Base-by-base conservation (phyloP, 2,888 invertebrate genomes). In the Drosophila robusta region DNA sequence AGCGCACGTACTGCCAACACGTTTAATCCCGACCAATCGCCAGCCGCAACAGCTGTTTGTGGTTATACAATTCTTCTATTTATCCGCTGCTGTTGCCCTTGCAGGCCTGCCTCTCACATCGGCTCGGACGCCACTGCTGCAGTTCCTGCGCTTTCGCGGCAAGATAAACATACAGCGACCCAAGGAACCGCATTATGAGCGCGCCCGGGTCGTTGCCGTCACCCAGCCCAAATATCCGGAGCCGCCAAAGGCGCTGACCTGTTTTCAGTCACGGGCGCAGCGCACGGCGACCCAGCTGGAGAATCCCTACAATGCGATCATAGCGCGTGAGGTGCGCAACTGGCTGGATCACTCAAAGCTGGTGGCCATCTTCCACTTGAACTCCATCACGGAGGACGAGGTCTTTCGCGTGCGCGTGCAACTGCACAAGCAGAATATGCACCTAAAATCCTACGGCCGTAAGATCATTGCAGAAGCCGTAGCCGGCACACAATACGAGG, bases 141-240 rank as follows among this genome's bases (percentile, higher is more conserved):
- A 95, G 80, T 93, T 94, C 6, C 94, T 94, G 89, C 93, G 97
- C 77, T 96, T 94, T 90, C 93, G 95, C 22, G 95, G 95, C 3
- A 96, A 96, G 93, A 95, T 97, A 54, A 97, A 97, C 87, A 94
- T 97, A 42, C 95, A 96, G 90, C 94, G 93, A 74, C 97, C 97
- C 1, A 94, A 93, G 85, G 92, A 94, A 51, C 95, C 96, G 1
- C 96, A 96, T 91, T 96, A 94, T 89, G 94, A 94, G 75, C 94
- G 95, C 73, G 95, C 95, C 16, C 93, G 94, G 75, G 93, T 95
- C 42, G 90, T 95, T 46, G 94, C 94, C 74, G 92, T 96, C n/a
- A 92, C 95, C 0, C 93, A 94, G 85, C 96, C 96, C 0, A 93
- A 93, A 42, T 95, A 94, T 83, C 92, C 93, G 9, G 93, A 93